Base-by-base conservation (phyloP, 1,140 invertebrate genomes). In the Drosophila persimilis region DNA sequence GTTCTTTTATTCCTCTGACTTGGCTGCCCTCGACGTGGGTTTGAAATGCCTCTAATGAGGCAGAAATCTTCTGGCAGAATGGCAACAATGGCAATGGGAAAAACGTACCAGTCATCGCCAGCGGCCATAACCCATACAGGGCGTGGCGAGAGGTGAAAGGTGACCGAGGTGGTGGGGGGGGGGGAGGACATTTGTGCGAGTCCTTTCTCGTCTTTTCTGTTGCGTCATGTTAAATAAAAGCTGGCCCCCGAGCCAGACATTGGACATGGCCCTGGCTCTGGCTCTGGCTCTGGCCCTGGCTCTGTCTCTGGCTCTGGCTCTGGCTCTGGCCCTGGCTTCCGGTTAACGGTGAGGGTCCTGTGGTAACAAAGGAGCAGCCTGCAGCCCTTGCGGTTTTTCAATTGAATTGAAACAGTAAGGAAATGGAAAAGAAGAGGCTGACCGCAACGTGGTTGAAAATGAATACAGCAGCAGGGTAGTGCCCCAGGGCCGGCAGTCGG, bases 161-260 rank as follows among this genome's bases (percentile, higher is more conserved):
- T 63, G 57, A 45, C 41, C 20, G 44, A 63, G 69, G 60, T n/a
- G n/a, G n/a, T n/a, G 64, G 47, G 72, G 24, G 44, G 63, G 69
- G 60, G 64, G 50, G 72, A 69, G 83, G 77, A 88, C 81, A 83
- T 83, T 80, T 65, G 77, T 61, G 77, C 31, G 35, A 39, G 35
- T 39, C 46, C 50, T 76, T 48, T 63, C 41, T 64, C 43, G 44
- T 48, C 46, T 46, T 67, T 85, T 88, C 64, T 88, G 83, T 88
- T 88, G 83, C 83, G 83, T 88, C 83, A 88, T 73, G 67, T 79
- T 83, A 88, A 83, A 89, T 88, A 89, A 88, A 88, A 89, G 79
- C 35, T 39, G 35, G 35, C 75, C 83, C 63, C 44, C 51, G 51
- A 20, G 62, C 45, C 61, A 35, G 9, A 88, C 75, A 79, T 64